A percentile compares a stretch with the other conserved stretches of the same genome.
phyloP scores from a whole-genome alignment of 30 jellyfish, hydroid and myxozoan species.

The Turritopsis rubra region DNA sequence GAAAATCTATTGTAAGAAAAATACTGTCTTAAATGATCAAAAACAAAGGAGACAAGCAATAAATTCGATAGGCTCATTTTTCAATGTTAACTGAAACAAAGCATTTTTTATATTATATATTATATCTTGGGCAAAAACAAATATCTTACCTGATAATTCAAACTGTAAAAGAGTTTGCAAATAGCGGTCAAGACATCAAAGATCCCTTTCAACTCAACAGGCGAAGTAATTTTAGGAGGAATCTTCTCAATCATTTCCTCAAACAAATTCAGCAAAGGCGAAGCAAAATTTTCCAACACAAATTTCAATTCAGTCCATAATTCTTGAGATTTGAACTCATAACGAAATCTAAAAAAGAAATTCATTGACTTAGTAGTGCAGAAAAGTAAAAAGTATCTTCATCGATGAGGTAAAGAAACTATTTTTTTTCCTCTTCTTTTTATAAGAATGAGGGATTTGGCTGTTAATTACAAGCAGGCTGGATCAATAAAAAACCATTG shows the following conservation, averaged over 20 bases:
- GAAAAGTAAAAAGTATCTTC: no score
- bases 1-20: no score
- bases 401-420: no score
- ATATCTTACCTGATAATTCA: conserved; percentile 76
- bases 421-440: no score
- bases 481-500: no score
- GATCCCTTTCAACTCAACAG: conserved; percentile 46
- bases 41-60: no score
- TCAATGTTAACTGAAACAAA: no score
- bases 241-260: conserved; percentile 64
- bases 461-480: no score
- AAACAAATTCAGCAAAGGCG: conserved; percentile 66
- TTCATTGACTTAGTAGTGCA: no score
- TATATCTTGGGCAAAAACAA: background rate
- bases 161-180: conserved; percentile 82
- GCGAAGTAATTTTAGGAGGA: conserved; percentile 25
- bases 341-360: conserved; percentile 72
- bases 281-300: conserved; percentile 77
- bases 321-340: conserved; percentile 90
- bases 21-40: no score
- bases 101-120: background rate
- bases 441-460: no score
- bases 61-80: no score
- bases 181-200: conserved; percentile 54
- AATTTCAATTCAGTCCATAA: conserved; percentile 84